Evolutionary conservation across 2,888 invertebrate genomes (phyloP).

Genomic region (Omphaloscelis lunosa): DNA sequence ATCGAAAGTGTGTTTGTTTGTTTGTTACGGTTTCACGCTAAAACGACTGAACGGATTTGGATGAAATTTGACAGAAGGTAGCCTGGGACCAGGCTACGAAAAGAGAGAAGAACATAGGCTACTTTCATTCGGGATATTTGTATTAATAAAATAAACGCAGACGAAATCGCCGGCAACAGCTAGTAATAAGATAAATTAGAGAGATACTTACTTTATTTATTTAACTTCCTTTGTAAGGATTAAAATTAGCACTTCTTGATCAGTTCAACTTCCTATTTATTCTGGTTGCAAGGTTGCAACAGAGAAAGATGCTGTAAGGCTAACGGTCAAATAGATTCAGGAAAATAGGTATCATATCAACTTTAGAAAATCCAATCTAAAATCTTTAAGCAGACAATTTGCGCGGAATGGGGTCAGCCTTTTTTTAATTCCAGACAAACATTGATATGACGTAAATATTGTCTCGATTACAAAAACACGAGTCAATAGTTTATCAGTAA

Average conservation of each 20-base stretch:
- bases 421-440: slow-evolving; percentile 46
- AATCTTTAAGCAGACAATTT: slow-evolving; percentile 17
- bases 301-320: neutral
- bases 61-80: too few relatives aligned
- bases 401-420: slow-evolving; percentile 12
- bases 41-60: too few relatives aligned
- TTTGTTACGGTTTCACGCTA: too few relatives aligned
- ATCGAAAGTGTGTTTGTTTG: too few relatives aligned
- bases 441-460: slow-evolving; percentile 41
- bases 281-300: neutral
- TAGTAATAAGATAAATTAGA: neutral
- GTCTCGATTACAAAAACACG: slow-evolving; percentile 46
- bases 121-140: too few relatives aligned
- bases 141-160: too few relatives aligned
- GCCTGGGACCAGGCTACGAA: too few relatives aligned
- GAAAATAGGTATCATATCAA: neutral
- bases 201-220: too few relatives aligned
- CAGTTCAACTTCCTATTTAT: neutral
- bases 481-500: slow-evolving; percentile 47
- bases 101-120: too few relatives aligned
- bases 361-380: slow-evolving; percentile 2
- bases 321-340: neutral
- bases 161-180: too few relatives aligned
- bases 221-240: neutral
- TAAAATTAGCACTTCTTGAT: neutral